Base-by-base conservation (phyloP, 2,113 vertebrate species). In the Tricholaema leucomelas region DNA sequence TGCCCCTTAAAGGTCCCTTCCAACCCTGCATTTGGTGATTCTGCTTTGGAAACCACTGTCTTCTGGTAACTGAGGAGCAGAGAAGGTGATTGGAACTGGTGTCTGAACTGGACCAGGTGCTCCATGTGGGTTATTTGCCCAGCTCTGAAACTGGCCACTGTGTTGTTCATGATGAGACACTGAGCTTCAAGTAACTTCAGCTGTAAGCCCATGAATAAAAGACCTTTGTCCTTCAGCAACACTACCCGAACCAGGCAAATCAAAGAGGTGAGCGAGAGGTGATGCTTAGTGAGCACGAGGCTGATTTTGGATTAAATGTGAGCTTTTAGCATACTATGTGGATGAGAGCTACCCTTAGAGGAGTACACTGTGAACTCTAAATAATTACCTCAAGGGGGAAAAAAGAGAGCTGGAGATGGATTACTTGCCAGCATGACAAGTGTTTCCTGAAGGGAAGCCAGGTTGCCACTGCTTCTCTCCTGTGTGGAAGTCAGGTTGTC, bases 281-380 rank as follows among this genome's bases (percentile, higher is more conserved):
- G 64, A 8, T 44, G 70, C 77, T 90, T 54, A 61, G 72, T 55
- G 59, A 67, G 75, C 12, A 1, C 52, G 11, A 58, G 75, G 76
- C 63, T 59, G 88, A 10, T 93, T 59, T 71, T 84, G 94, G 95
- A 75, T 94, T 70, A 77, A 76, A 35, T 21, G 3, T 21, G 44
- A 91, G 85, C 73, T 84, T 79, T 95, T 36, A 74, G 65, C 66
- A 15, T 31, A 28, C 87, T 19, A 6, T 27, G 84, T 73, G 81
- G 91, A 78, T 89, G 93, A 93, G 89, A 81, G 52, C 33, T 28
- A 30, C 86, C 5, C 0, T 71, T 85, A 90, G 93, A 81, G 95
- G 86, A 96, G 94, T 96, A 86, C 74, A 60, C 87, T 87, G 56
- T 55, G 82, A 95, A 76, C 91, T 94, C 90, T 85, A 87, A 93